Percentiles rank a stretch among this genome's conserved stretches.
These are phyloP conservation scores for Rhorus exstirpatorius DNA, from an alignment of 2,888 invertebrate species.

Conservation along the genomic window DNA sequence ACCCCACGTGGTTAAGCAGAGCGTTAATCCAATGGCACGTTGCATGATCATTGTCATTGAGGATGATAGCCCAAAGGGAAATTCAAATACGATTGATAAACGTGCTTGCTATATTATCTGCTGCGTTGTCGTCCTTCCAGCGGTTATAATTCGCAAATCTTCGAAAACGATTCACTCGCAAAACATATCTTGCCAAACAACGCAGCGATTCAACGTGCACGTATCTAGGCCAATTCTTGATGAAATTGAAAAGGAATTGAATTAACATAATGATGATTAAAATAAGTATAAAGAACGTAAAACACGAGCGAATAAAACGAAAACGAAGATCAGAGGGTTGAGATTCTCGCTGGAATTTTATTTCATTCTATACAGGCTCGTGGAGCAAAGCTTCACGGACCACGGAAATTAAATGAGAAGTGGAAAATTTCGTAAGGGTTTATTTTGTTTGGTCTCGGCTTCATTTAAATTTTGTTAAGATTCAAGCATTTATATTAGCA, in stretches of 20 bases:
- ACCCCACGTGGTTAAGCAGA: slow-evolving; percentile 24
- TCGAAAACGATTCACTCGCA: not conserved
- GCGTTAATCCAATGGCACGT: slow-evolving; percentile 55
- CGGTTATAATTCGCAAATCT: not conserved
- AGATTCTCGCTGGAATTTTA: not conserved
- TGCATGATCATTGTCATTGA: slow-evolving; percentile 27
- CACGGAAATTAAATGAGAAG: slow-evolving; percentile 17
- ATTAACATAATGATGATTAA: slow-evolving; percentile 7
- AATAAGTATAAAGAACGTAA: slow-evolving; percentile 4
- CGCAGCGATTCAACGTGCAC: no score
- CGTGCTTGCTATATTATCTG: not conserved
- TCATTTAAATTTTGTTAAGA: not conserved
- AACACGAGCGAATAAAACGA: slow-evolving; percentile 18
- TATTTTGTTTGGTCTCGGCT: not conserved
- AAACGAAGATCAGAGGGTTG: slow-evolving; percentile 15
- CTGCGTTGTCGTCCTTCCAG: not conserved
- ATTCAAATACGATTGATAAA: slow-evolving; percentile 9
- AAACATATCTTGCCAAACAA: no score
- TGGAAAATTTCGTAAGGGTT: not conserved
- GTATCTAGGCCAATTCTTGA: slow-evolving; percentile 28
- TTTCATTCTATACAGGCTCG: not conserved
- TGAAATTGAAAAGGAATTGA: slow-evolving; percentile 8
- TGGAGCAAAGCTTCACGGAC: not conserved
- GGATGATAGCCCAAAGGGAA: not conserved
- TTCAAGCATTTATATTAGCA: not conserved